Base-by-base conservation (phyloP, 2,888 invertebrate genomes). In the Dasypolia templi region DNA sequence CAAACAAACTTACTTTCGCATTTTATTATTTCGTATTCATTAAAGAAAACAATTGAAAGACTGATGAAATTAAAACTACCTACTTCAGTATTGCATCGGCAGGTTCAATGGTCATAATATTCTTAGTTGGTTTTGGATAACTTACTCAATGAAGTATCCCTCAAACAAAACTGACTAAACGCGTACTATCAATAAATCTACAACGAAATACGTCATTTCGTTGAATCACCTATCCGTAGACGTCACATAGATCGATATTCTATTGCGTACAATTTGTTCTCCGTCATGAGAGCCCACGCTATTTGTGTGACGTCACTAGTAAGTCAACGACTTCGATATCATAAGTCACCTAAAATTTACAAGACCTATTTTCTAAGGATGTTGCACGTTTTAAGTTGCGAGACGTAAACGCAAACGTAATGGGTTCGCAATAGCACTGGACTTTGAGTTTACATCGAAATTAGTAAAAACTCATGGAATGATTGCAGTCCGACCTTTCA, bases 331-430 rank as follows among this genome's bases (percentile, higher is more conserved):
- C 26, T 32, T 71, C 11, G 46, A 32, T 46, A 29, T 44, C 14
- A 19, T 22, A 44, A 14, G 26, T 62, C 26, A 19, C 3, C 26
- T 62, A n/a, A n/a, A n/a, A n/a, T n/a, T n/a, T n/a, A 62, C 62
- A 3, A 7, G 29, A 59, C 12, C 42, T 32, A 44, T 19, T 59
- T 72, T 55, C 32, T 51, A 11, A 44, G 35, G 5, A 26, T 55
- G 19, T 46, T 51, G 53, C 17, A 39, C 14, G 17, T 44, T 32
- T 17, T 17, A 49, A 22, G 12, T 14, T 29, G 39, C n/a, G 66
- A 66, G 61, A 79, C 32, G 62, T 46, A 51, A n/a, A 53, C 44
- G 35, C n/a, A 42, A 22, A 44, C 58, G 44, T 77, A 51, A 32
- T 59, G 22, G 22, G 29, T 73, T 62, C 6, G n/a, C 7, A 56